phyloP scores from a whole-genome alignment of 2,888 invertebrate species.

The Chaetogeoica ovagalla region DNA sequence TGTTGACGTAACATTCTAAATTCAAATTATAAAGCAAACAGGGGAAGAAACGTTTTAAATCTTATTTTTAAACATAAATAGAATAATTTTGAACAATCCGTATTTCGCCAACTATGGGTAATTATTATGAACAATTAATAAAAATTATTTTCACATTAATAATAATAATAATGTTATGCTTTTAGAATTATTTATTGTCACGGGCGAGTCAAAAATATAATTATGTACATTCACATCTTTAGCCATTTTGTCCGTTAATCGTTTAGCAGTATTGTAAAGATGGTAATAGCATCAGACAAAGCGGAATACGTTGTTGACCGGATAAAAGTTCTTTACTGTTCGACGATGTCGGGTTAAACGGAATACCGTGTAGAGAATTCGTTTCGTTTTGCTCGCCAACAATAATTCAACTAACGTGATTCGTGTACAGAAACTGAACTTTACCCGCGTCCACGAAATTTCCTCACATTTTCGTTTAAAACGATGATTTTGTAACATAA shows the following conservation, averaged over 20 bases:
- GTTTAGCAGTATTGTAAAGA: background rate
- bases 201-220: background rate
- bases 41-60: too few species aligned
- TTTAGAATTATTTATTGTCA: background rate
- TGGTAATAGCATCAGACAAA: slow-evolving; percentile 10
- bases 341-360: slow-evolving; percentile 14
- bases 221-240: too few species aligned
- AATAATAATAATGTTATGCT: too few species aligned
- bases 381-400: slow-evolving; percentile 26
- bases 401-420: slow-evolving; percentile 22
- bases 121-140: too few species aligned
- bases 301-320: background rate
- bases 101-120: too few species aligned
- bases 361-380: slow-evolving; percentile 27
- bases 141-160: too few species aligned
- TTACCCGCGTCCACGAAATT: background rate
- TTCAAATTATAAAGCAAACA: too few species aligned
- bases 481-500: too few species aligned
- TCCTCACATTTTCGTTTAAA: background rate
- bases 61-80: too few species aligned
- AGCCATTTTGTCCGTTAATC: slow-evolving; percentile 2
- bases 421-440: slow-evolving; percentile 6
- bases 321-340: slow-evolving; percentile 23
- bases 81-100: background rate
- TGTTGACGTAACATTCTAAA: too few species aligned